Base-by-base conservation (phyloP, 2,113 vertebrate genomes). In the Gasterosteus nipponicus region DNA sequence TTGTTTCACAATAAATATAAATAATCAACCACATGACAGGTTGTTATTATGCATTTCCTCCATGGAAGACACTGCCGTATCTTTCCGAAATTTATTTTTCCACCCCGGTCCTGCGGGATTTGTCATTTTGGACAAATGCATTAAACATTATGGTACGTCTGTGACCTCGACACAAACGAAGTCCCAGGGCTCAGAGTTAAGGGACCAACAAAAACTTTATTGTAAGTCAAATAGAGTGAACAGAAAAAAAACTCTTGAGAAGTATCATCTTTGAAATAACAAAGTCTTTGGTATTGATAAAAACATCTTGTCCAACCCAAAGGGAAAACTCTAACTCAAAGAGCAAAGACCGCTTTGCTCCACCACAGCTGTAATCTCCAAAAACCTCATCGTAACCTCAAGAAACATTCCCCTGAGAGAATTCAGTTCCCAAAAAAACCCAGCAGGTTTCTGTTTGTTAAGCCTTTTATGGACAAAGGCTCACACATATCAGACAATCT, bases 361-460 rank as follows among this genome's bases (percentile, higher is more conserved):
- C 70, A 75, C 73, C 54, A 41, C 92, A 93, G 88, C 88, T 91
- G 88, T 69, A 82, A 69, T 90, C 74, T 82, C 67, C 63, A 62
- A 77, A 80, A 91, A 78, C 66, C 22, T 63, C 41, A 41, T 64
- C 11, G 22, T 67, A 88, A 79, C 84, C 76, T 82, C 67, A 7
- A 66, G 63, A 82, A 88, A 77, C 33, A 10, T 75, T 62, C 66
- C 69, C 77, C 75, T 72, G 49, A 82, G 83, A 73, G 71, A 81
- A 42, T 61, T 74, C 47, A 31, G 41, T 71, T 14, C 22, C 47
- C 56, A 49, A 70, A 58, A 76, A 75, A 79, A 38, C 4, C 35
- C 82, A 82, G 69, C 69, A 60, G 15, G 54, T 62, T 53, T 57
- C 10, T 83, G 33, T 79, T 58, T 46, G 59, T 38, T 4, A 11